Base-by-base conservation (phyloP, 1,140 invertebrate genomes). In the Pseudomyrmex dendroicus region DNA sequence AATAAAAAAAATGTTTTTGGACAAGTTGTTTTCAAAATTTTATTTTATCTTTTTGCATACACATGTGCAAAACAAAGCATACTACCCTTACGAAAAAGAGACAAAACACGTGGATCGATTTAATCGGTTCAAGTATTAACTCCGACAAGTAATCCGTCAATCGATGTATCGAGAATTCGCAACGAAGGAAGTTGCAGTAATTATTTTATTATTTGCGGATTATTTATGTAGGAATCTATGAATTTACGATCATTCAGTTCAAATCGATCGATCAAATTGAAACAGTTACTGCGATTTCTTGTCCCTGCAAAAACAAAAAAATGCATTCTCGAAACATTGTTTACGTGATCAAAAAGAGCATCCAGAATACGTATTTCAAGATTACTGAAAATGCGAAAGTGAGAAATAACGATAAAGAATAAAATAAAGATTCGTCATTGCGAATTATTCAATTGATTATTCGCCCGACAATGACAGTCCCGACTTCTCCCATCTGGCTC, bases 11-110 rank as follows among this genome's bases (percentile, higher is more conserved):
- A 77, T 8, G 17, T 17, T 54, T 77, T 54, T 66, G 73, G 66
- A 25, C 66, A 66, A 77, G 2, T 67, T 17, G 67, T 77, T 64
- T 64, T 54, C 50, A 63, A 54, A 54, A 46, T 77, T 77, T 77
- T 77, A 17, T 67, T 77, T 77, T 67, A 54, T 77, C 62, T 67
- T 77, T 4, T 44, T 15, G 20, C 25, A 25, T 3, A 25, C 25
- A 25, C 25, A 9, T 74, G 22, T 44, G 44, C 48, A 13, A 76
- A 35, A 76, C 25, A 15, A 52, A 35, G 22, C 13, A 52, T 46
- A 46, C n/a, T 17, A 10, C 3, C 12, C 13, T 57, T 22, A 56
- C 54, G n/a, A 5, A 10, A 57, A 13, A 64, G 22, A 72, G 9
- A 57, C 20, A 13, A 35, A 48, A 17, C 59, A 12, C 10, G 15